A percentile compares a stretch with the other conserved stretches of the same genome.
These are phyloP conservation scores for Myoxocephalus aenaeus DNA, from an alignment of 2,797 vertebrate genomes.

Conservation along the genomic window DNA sequence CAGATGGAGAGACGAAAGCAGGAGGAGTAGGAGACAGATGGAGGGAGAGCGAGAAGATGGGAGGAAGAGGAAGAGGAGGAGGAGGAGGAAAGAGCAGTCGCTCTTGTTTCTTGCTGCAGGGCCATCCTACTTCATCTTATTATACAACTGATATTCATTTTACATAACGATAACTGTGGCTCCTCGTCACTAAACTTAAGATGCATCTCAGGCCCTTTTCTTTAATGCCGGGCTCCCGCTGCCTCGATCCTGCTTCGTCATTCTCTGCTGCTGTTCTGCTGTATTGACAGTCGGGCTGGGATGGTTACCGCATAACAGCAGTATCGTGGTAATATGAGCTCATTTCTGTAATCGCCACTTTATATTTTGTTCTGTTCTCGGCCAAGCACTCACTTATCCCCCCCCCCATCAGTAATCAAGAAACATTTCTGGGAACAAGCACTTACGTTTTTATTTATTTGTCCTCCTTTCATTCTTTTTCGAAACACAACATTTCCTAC, in stretches of 20 bases:
- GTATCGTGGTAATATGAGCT: conserved; percentile 25
- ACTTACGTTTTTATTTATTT: neutral
- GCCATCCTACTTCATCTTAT: conserved; percentile 78
- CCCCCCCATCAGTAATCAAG: conserved; percentile 8
- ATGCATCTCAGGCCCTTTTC: conserved; percentile 23
- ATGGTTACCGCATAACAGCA: conserved; percentile 36
- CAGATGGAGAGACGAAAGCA: conserved; percentile 76
- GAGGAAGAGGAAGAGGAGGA: conserved; percentile 76
- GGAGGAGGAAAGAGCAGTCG: conserved; percentile 75
- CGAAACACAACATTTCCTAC: conserved; percentile 12
- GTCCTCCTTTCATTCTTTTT: neutral
- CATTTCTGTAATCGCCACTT: conserved; percentile 36
- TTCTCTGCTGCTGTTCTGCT: conserved; percentile 49
- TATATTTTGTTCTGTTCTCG: conserved; percentile 10
- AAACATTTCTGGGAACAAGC: conserved; percentile 7
- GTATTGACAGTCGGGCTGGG: conserved; percentile 42
- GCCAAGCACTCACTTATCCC: conserved; percentile 18
- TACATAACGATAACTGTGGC: conserved; percentile 69
- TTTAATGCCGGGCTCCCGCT: conserved; percentile 31
- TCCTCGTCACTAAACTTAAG: conserved; percentile 59
- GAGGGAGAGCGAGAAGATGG: conserved; percentile 74
- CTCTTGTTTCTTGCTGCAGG: conserved; percentile 78
- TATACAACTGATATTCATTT: conserved; percentile 80
- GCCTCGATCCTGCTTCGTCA: conserved; percentile 54
- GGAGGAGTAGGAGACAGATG: conserved; percentile 75